Evolutionary conservation across 2,888 invertebrate genomes (phyloP), one percentile per base, ranked within the genome.

Genomic region (Abrostola tripartita): DNA sequence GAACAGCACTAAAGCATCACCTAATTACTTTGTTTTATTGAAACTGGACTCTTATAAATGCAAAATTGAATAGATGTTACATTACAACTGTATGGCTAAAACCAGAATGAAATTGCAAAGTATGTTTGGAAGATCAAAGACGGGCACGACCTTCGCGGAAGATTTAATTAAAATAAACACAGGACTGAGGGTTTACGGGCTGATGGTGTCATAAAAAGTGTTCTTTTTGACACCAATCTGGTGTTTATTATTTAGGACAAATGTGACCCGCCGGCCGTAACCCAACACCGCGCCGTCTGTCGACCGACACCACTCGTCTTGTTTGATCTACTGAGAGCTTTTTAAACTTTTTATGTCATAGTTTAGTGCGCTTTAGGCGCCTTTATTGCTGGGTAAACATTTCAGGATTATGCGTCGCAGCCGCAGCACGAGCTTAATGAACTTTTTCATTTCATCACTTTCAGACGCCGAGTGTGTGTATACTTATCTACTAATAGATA

Each of bases 311-410:
- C 87, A 88, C 92, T 90, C 89, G 78, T 88, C 85, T 90, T 94
- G 94, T 94, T 94, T 94, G 94, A 94, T 94, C 94, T 94, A 94
- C 93, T 90, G 92, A 92, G 93, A 93, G 94, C 92, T 93, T 94
- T 94, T 94, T 94, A 92, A 93, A 91, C 89, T 93, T 94, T 94
- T 94, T 93, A 94, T 94, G 91, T 90, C 91, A 90, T 90, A 91
- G 89, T 92, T 93, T 90, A 93, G 90, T 90, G 88, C 85, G 87
- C 84, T 92, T 91, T 91, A 91, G 88, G 90, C 87, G 90, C 89
- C 87, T 93, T 93, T 92, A 94, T 90, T 92, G 92, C 86, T 93
- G 90, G 85, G 85, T 92, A 93, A 94, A 94, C 92, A 93, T 88
- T 83, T 84, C 83, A 81, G 84, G 87, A 88, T 89, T 89, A 90